Evolutionary conservation across 1,140 invertebrate species (phyloP).

Genomic region (Bicyclus anynana): DNA sequence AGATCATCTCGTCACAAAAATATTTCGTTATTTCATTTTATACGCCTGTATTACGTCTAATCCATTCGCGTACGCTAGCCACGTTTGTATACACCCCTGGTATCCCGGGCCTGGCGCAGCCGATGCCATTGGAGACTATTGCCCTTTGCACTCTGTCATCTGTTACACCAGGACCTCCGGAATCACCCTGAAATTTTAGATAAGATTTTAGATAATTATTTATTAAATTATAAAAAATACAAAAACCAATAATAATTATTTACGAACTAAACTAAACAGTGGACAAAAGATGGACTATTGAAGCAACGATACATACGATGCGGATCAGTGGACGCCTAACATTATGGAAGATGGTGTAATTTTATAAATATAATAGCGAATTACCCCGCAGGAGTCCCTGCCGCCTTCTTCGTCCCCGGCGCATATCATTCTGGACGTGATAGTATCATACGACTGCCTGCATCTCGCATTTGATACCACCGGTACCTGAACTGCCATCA

Average conservation of each 20-base stretch:
- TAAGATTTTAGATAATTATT: neutral
- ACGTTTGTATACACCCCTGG: conserved; percentile 15
- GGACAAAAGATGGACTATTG: too few relatives aligned
- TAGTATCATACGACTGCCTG: conserved; percentile 26
- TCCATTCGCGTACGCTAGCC: conserved; percentile 14
- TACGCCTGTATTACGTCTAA: conserved; percentile 17
- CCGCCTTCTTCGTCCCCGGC: conserved; percentile 65
- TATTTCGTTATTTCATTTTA: too few relatives aligned
- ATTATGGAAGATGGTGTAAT: neutral
- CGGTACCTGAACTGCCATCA: conserved; percentile 48
- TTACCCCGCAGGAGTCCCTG: conserved; percentile 12
- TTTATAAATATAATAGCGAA: too few relatives aligned
- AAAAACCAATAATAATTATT: neutral
- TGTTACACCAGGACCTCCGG: conserved; percentile 12
- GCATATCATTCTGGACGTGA: conserved; percentile 75
- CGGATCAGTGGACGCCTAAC: too few relatives aligned
- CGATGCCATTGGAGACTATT: conserved; percentile 6
- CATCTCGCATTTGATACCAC: conserved; percentile 40
- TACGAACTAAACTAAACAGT: too few relatives aligned
- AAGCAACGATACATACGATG: too few relatives aligned
- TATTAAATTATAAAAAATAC: neutral
- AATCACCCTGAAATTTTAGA: conserved; percentile 9
- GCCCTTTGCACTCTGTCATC: conserved; percentile 1
- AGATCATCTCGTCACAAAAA: too few relatives aligned
- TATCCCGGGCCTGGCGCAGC: neutral